These are phyloP conservation scores for Aphelinus certus DNA, from an alignment of 1,140 invertebrate species.

Conservation along the genomic window DNA sequence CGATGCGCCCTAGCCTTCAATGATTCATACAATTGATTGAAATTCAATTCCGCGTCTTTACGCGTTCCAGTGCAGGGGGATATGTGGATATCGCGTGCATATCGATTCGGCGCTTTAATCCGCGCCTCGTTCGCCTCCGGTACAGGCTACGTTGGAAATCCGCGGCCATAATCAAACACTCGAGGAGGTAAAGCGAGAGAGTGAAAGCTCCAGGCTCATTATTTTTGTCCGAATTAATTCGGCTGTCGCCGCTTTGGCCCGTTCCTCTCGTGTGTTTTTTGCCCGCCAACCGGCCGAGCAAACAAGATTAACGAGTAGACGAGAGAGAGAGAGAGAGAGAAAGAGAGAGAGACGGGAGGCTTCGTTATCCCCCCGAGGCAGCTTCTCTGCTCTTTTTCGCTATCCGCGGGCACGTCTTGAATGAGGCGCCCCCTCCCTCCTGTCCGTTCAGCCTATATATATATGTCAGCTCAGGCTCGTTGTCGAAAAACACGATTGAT, in stretches of 20 bases:
- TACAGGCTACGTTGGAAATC: no score
- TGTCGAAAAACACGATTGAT: neutral
- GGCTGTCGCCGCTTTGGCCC: neutral
- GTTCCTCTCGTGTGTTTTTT: neutral
- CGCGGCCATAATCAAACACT: slow-evolving; percentile 5
- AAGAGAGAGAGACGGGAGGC: neutral
- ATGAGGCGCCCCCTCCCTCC: neutral
- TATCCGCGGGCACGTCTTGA: neutral
- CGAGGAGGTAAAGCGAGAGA: neutral
- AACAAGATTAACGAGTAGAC: slow-evolving; percentile 25
- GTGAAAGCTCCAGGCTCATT: neutral
- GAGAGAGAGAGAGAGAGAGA: neutral
- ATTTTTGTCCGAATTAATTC: slow-evolving; percentile 21
- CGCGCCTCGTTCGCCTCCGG: no score
- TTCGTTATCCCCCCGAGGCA: neutral
- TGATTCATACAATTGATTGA: no score
- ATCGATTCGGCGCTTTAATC: no score
- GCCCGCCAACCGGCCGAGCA: slow-evolving; percentile 19
- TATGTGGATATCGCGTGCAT: no score
- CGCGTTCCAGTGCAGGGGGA: no score
- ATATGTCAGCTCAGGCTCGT: neutral
- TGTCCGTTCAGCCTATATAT: no score
- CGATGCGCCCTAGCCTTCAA: no score
- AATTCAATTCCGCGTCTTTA: no score
- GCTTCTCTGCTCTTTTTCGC: neutral